phyloP scores from a whole-genome alignment of 2,113 vertebrate genomes.

The Lota lota region DNA sequence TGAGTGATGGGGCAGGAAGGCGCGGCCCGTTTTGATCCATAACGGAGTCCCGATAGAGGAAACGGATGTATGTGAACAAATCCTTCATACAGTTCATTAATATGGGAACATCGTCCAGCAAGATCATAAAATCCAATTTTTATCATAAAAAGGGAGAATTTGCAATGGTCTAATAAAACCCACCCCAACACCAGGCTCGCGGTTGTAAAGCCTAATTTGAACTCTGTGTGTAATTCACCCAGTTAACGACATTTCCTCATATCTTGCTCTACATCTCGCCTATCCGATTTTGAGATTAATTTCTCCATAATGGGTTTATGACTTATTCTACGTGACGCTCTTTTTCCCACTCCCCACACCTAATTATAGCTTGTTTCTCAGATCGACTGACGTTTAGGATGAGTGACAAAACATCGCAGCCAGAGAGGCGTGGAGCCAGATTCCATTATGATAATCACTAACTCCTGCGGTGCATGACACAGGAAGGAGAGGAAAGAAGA shows the following conservation, averaged over 20 bases:
- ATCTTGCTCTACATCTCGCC: constrained; percentile 44
- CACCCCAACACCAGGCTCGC: constrained; percentile 20
- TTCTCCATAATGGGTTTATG: constrained; percentile 51
- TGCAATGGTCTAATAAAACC: constrained; percentile 28
- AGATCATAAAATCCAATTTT: constrained; percentile 18
- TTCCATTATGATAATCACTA: constrained; percentile 47
- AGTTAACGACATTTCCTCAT: constrained; percentile 41
- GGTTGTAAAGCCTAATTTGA: constrained; percentile 34
- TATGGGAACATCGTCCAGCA: constrained; percentile 17
- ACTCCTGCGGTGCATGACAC: constrained; percentile 40
- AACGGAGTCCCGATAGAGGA: no score
- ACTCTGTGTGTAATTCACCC: constrained; percentile 41
- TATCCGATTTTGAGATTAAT: constrained; percentile 51
- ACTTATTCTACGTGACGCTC: constrained; percentile 45
- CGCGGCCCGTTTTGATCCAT: no score
- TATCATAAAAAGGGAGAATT: constrained; percentile 39
- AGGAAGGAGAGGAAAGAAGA: constrained; percentile 15
- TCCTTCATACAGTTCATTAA: no score
- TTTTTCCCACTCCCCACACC: constrained; percentile 4
- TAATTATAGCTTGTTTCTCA: constrained; percentile 43
- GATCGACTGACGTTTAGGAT: constrained; percentile 31
- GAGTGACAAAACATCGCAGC: constrained; percentile 53
- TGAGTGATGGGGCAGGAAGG: no score
- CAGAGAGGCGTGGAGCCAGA: constrained; percentile 38
- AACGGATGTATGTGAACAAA: no score